Conservation (phyloP, 2,113 vertebrate genomes). For the Ceuthmochares aereus region DNA sequence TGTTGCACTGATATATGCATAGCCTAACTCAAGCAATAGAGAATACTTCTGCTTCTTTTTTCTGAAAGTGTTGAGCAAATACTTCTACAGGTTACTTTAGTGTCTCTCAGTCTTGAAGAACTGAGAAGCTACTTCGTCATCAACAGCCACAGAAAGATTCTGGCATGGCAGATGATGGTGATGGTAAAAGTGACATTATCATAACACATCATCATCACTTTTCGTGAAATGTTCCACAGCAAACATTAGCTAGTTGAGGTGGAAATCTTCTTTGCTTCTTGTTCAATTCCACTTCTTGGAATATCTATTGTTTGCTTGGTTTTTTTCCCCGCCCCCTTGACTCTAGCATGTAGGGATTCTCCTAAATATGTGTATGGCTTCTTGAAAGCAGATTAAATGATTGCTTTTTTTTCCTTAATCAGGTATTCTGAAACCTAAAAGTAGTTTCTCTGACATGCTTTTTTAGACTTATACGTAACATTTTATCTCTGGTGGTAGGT, state of each 20-base stretch:
- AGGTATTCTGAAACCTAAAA: not conserved
- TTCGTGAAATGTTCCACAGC: not conserved
- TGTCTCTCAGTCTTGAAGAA: not conserved
- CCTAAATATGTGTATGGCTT: not conserved
- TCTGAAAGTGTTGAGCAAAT: not conserved
- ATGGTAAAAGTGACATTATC: slow-evolving; percentile 20
- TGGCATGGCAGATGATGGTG: not conserved
- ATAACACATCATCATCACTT: not conserved
- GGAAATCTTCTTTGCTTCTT: not conserved
- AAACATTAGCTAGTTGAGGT: not conserved
- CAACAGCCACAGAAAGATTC: not conserved
- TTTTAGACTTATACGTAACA: fast-evolving
- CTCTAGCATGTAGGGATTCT: not conserved
- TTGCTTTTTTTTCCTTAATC: not conserved
- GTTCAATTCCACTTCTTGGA: not conserved
- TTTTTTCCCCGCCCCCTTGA: not conserved
- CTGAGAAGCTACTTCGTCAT: not conserved
- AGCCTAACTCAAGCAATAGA: not conserved
- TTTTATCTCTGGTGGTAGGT: not conserved
- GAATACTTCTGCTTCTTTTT: not conserved
- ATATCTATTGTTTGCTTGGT: not conserved
- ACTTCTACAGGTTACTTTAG: not conserved
- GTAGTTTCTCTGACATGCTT: not conserved
- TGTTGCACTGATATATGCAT: not conserved
- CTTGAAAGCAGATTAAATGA: not conserved